A percentile compares a stretch with the other conserved stretches of the same genome.
These are phyloP conservation scores for Spodoptera picta DNA, from an alignment of 2,888 invertebrate species.

Conservation along the genomic window DNA sequence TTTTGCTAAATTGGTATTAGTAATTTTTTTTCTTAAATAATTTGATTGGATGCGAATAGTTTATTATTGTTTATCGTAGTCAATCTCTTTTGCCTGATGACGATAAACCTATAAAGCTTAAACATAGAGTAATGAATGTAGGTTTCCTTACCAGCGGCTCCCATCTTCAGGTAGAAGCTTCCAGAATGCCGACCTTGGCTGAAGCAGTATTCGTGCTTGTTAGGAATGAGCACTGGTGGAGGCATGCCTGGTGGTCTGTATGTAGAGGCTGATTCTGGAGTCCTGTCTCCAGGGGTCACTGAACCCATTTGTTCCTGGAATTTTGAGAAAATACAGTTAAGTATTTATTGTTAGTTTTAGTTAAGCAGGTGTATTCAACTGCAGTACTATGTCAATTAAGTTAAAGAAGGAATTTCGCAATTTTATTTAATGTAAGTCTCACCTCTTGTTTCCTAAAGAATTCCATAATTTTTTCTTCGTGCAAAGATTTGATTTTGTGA, in stretches of 20 bases:
- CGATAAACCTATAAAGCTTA: too few relatives aligned
- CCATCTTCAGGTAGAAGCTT: conserved; percentile 92
- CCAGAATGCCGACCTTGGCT: conserved; percentile 91
- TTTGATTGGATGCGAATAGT: too few relatives aligned
- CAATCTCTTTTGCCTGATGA: too few relatives aligned
- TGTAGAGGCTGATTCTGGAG: conserved; percentile 67
- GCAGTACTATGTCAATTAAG: too few relatives aligned
- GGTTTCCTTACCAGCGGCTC: conserved; percentile 89
- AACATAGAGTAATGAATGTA: neutral
- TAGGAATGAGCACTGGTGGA: conserved; percentile 78
- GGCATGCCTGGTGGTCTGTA: conserved; percentile 66
- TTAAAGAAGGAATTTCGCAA: too few relatives aligned
- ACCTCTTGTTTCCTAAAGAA: conserved; percentile 83
- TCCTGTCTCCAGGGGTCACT: conserved; percentile 64
- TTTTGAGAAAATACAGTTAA: neutral
- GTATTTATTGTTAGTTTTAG: neutral
- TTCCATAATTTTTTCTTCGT: conserved; percentile 78
- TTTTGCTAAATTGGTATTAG: too few relatives aligned
- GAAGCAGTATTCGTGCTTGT: conserved; percentile 90
- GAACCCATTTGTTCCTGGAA: conserved; percentile 64
- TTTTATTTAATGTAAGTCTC: conserved; percentile 29
- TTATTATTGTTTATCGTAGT: too few relatives aligned
- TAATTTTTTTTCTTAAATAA: too few relatives aligned
- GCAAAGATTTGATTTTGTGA: conserved; percentile 75
- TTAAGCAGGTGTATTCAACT: too few relatives aligned